Base-by-base conservation (phyloP, 2,888 invertebrate genomes). In the Kuschelorhynchus macadamiae region DNA sequence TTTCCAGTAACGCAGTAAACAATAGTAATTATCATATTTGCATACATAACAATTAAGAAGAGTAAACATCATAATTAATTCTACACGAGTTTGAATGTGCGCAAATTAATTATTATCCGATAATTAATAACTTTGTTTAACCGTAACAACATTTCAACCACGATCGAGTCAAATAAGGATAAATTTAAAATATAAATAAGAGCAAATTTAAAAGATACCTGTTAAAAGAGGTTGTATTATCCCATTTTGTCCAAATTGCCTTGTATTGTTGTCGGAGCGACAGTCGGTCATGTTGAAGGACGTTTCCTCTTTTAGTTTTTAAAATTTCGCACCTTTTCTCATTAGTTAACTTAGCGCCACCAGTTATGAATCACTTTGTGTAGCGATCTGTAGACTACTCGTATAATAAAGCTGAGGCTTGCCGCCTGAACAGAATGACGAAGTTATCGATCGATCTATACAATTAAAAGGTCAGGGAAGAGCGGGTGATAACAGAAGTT, bases 161-260 rank as follows among this genome's bases (percentile, higher is more conserved):
- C 25, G 7, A n/a, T n/a, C n/a, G n/a, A n/a, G n/a, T n/a, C n/a
- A 5, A 25, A 25, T 7, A 25, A 5, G 7, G 25, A 3, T 7
- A 36, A 36, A 36, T 3, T 3, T 36, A 3, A 4, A 36, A 36
- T 2, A 36, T 4, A 36, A 36, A 36, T 36, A 4, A 36, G 3
- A n/a, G 2, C 3, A 36, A 36, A 36, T 36, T 36, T 36, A 3
- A 12, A 36, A 69, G 53, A 33, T 50, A 95, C 96, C 96, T 84
- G 96, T 96, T 70, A 96, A 88, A 69, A 96, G 87, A 56, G 96
- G 95, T 85, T 95, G 96, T 74, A 96, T 93, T 79, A 96, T 91
- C 76, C 92, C 91, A 86, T 93, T 94, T 82, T 92, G 91, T 57
- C 89, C 86, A 74, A 88, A 85, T 84, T 87, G 86, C 79, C 74